These are phyloP conservation scores for Streptopelia turtur DNA, from an alignment of 2,797 vertebrate genomes.

Conservation along the genomic window DNA sequence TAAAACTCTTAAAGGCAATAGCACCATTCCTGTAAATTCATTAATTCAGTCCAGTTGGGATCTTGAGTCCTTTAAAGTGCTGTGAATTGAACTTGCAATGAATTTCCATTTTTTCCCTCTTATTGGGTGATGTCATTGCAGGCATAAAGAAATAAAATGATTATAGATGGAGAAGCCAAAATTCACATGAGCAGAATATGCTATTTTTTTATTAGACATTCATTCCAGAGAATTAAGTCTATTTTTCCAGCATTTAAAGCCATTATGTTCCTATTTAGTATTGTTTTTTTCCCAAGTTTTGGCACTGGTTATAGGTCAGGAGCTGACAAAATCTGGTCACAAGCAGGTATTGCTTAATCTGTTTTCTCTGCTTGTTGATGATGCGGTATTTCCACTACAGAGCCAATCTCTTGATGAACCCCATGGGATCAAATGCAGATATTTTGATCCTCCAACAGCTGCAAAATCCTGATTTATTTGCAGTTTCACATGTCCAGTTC, in stretches of 20 bases:
- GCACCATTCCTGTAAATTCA: neutral
- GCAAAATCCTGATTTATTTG: neutral
- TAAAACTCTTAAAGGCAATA: neutral
- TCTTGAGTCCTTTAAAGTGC: neutral
- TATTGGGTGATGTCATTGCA: constrained; percentile 18
- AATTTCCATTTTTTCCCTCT: constrained; percentile 33
- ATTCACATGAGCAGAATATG: neutral
- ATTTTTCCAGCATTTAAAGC: constrained; percentile 33
- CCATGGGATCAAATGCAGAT: neutral
- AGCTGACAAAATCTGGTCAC: neutral
- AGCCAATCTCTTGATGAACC: neutral
- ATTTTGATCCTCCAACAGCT: neutral
- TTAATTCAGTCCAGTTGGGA: neutral
- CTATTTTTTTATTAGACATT: neutral
- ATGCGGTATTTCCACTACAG: neutral
- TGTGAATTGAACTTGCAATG: neutral
- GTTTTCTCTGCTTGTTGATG: neutral
- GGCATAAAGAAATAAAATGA: constrained; percentile 17
- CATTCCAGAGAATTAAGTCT: constrained; percentile 28
- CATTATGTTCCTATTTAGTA: neutral
- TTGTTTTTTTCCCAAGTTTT: neutral
- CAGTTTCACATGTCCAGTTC: neutral
- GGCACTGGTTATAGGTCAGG: neutral
- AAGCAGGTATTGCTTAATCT: neutral
- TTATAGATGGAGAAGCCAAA: constrained; percentile 16